A percentile compares a stretch with the other conserved stretches of the same genome.
These are phyloP conservation scores for Pseudorectes ferrugineus DNA, from an alignment of 2,113 vertebrate species.

Conservation along the genomic window DNA sequence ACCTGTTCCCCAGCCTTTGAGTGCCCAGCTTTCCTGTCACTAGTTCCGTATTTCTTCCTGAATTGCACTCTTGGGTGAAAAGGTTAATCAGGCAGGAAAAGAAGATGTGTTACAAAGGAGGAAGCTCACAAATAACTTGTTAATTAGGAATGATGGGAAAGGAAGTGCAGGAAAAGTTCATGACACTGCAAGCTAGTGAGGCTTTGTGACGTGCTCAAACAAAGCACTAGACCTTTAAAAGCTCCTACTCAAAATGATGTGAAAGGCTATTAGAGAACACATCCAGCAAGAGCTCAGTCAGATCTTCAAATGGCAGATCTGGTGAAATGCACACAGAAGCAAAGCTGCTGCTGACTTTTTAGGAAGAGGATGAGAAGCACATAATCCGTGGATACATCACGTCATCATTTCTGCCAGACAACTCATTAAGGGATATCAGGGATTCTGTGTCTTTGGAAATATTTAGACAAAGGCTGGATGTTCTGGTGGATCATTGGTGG, in stretches of 20 bases:
- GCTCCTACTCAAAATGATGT: neutral
- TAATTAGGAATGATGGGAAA: conserved; percentile 18
- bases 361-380: neutral
- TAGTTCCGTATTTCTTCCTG: neutral
- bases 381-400: neutral
- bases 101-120: neutral
- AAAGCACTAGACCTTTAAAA: neutral
- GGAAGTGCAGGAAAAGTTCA: conserved; percentile 9
- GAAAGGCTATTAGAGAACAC: neutral
- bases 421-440: neutral
- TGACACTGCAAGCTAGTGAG: neutral
- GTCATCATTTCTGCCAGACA: neutral
- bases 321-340: neutral
- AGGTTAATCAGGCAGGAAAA: conserved; percentile 29
- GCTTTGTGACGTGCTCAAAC: conserved; percentile 13
- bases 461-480: neutral
- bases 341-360: neutral
- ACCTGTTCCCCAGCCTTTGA: neutral
- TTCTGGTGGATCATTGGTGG: neutral
- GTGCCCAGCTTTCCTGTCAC: neutral
- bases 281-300: neutral
- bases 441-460: neutral
- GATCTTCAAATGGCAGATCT: neutral
- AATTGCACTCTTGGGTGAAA: neutral
- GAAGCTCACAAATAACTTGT: neutral